A percentile compares a stretch with the other conserved stretches of the same genome.
Evolutionary conservation across 2,888 invertebrate genomes (phyloP).

Genomic region (Gibbula magus): DNA sequence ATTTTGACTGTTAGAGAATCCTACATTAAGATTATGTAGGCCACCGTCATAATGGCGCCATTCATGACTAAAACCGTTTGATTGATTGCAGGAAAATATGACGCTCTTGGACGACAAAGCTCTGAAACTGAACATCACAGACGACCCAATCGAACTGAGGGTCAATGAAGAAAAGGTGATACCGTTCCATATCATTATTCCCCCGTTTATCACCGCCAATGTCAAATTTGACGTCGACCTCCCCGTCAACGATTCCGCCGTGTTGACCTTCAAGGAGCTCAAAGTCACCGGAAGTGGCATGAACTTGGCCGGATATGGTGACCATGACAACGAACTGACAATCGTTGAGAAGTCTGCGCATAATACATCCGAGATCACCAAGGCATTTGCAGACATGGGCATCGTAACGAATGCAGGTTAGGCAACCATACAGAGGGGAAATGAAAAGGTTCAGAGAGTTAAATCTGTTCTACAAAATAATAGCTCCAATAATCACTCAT

Average conservation of each 20-base stretch:
- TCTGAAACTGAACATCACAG: constrained; percentile 41
- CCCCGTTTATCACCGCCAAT: constrained; percentile 47
- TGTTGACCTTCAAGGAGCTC: constrained; percentile 54
- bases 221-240: constrained; percentile 58
- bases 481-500: too few relatives aligned
- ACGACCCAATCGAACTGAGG: constrained; percentile 39
- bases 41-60: neutral
- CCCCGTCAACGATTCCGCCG: constrained; percentile 53
- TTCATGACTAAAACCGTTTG: neutral
- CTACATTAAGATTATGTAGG: too few relatives aligned
- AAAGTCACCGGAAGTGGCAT: constrained; percentile 45
- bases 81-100: constrained; percentile 29
- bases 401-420: constrained; percentile 69
- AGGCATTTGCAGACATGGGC: constrained; percentile 54
- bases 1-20: too few relatives aligned
- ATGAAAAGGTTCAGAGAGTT: neutral
- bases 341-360: constrained; percentile 48
- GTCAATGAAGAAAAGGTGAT: constrained; percentile 47
- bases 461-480: neutral
- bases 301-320: constrained; percentile 37
- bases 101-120: constrained; percentile 40
- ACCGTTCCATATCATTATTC: constrained; percentile 44
- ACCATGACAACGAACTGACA: constrained; percentile 36
- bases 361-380: constrained; percentile 57
- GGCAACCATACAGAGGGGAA: neutral